phyloP scores from a whole-genome alignment of 1,140 invertebrate species.

The Diorhabda elongata region DNA sequence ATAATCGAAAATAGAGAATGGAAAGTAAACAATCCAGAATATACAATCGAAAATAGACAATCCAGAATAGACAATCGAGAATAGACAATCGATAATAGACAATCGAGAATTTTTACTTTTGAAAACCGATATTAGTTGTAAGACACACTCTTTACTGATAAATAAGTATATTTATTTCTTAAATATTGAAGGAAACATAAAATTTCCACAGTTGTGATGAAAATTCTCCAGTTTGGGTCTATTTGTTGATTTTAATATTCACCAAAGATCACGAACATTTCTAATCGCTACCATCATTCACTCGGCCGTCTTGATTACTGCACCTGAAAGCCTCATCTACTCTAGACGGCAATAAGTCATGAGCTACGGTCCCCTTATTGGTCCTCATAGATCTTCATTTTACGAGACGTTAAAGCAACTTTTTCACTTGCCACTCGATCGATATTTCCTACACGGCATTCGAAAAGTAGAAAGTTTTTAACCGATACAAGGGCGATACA shows the following conservation, averaged over 20 bases:
- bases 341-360: slow-evolving; percentile 7
- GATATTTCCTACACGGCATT: neutral
- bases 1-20: no score
- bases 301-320: slow-evolving; percentile 15
- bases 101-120: no score
- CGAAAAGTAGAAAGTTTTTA: neutral
- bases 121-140: no score
- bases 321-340: slow-evolving; percentile 12
- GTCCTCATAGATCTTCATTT: slow-evolving; percentile 19
- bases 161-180: neutral
- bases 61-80: no score
- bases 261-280: slow-evolving; percentile 11
- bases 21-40: no score
- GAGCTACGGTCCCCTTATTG: slow-evolving; percentile 11
- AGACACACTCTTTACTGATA: no score
- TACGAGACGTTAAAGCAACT: slow-evolving; percentile 11
- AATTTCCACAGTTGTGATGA: neutral
- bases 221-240: neutral
- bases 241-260: slow-evolving; percentile 14
- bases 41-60: no score
- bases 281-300: slow-evolving; percentile 14
- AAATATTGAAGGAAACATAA: neutral
- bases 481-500: no score
- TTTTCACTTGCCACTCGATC: neutral
- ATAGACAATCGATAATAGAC: no score